These are phyloP conservation scores for Alectoris magna DNA, from an alignment of 2,797 vertebrate genomes.

Conservation along the genomic window DNA sequence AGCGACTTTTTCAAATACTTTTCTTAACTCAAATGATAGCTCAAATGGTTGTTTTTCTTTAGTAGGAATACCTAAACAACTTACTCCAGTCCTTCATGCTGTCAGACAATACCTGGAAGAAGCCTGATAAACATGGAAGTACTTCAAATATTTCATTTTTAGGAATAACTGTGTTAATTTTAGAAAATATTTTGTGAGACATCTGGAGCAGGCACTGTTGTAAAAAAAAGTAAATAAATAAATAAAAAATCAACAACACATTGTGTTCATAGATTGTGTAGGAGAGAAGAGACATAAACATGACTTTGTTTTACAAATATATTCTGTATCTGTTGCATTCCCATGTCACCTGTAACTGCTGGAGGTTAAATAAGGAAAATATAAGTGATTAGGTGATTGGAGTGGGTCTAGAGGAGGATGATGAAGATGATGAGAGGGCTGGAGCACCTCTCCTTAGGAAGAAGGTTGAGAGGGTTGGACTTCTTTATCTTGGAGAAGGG, in stretches of 20 bases:
- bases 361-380: neutral
- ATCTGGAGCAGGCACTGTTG: neutral
- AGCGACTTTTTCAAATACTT: no score
- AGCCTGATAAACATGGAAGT: neutral
- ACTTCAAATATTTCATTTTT: neutral
- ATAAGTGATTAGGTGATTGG: neutral
- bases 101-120: constrained; percentile 16
- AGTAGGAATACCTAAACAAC: neutral
- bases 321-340: neutral
- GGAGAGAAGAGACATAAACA: neutral
- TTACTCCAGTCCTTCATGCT: neutral
- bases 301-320: neutral
- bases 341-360: neutral
- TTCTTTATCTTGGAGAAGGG: no score
- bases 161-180: neutral
- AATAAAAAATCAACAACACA: neutral
- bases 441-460: no score
- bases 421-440: no score
- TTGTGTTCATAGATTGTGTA: neutral
- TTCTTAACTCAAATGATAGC: neutral
- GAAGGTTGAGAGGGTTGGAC: no score
- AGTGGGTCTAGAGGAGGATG: no score
- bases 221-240: neutral
- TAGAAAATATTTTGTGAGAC: neutral
- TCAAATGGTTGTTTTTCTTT: neutral